Conservation (phyloP, 1,140 invertebrate genomes). For the Proctacanthus coquilletti region DNA sequence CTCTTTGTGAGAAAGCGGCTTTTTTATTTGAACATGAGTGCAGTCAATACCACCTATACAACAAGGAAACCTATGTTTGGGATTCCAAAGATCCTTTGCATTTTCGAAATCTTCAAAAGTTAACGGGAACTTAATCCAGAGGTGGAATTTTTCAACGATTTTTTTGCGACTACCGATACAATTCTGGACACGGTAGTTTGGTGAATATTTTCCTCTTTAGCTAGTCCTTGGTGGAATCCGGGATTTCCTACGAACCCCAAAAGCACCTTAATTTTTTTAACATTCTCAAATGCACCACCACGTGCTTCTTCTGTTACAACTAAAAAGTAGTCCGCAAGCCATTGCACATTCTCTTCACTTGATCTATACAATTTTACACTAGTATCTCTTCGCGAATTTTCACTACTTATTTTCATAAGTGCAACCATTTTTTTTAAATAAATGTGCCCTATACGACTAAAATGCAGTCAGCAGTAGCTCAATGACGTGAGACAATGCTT, state of each 20-base stretch:
- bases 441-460: constrained; percentile 2
- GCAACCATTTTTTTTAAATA: neutral
- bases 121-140: constrained; percentile 8
- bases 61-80: constrained; percentile 4
- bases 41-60: constrained; percentile 5
- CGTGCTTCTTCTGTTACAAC: constrained; percentile 8
- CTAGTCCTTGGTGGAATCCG: constrained; percentile 13
- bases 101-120: neutral
- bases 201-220: constrained; percentile 10
- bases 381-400: neutral
- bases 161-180: constrained; percentile 7
- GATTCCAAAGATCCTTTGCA: neutral
- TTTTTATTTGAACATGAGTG: constrained; percentile 5
- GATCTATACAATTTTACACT: constrained; percentile 3
- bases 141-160: constrained; percentile 8
- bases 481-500: neutral
- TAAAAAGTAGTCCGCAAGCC: constrained; percentile 11
- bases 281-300: constrained; percentile 8
- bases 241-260: constrained; percentile 12
- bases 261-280: constrained; percentile 11
- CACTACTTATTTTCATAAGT: neutral
- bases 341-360: constrained; percentile 7
- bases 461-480: neutral
- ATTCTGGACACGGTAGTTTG: constrained; percentile 12
- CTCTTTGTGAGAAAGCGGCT: constrained; percentile 2